phyloP scores from a whole-genome alignment of 2,888 invertebrate species.

The Baccha elongata region DNA sequence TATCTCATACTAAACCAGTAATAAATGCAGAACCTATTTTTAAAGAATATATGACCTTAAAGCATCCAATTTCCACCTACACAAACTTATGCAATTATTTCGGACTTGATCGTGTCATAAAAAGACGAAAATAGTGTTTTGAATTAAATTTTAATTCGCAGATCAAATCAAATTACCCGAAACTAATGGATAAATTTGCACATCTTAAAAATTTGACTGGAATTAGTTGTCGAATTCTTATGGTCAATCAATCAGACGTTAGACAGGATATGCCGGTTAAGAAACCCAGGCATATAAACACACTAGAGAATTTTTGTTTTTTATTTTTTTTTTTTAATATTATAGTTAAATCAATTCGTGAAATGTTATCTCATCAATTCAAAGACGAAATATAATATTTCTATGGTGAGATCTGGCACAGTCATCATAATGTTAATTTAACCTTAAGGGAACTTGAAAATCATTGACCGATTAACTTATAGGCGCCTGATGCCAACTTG shows the following conservation, averaged over 20 bases:
- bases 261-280: slow-evolving; percentile 52
- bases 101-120: slow-evolving; percentile 33
- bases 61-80: slow-evolving; percentile 29
- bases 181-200: slow-evolving; percentile 48
- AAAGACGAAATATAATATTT: slow-evolving; percentile 17
- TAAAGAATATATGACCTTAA: slow-evolving; percentile 27
- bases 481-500: slow-evolving; percentile 20
- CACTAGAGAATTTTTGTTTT: neutral
- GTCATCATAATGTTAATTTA: neutral
- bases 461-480: neutral
- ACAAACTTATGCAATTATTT: neutral
- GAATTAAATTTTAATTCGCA: slow-evolving; percentile 29
- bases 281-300: slow-evolving; percentile 8
- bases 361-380: slow-evolving; percentile 19
- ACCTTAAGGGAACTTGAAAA: neutral
- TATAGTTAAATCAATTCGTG: slow-evolving; percentile 6
- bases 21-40: slow-evolving; percentile 1
- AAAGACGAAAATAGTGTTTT: slow-evolving; percentile 30
- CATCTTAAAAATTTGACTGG: slow-evolving; percentile 20
- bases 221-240: slow-evolving; percentile 12
- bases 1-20: neutral
- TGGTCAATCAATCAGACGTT: slow-evolving; percentile 54
- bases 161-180: slow-evolving; percentile 40
- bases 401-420: neutral
- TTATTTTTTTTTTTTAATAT: neutral